These are phyloP conservation scores for Tyto alba DNA, from an alignment of 2,113 vertebrate species.

Conservation along the genomic window DNA sequence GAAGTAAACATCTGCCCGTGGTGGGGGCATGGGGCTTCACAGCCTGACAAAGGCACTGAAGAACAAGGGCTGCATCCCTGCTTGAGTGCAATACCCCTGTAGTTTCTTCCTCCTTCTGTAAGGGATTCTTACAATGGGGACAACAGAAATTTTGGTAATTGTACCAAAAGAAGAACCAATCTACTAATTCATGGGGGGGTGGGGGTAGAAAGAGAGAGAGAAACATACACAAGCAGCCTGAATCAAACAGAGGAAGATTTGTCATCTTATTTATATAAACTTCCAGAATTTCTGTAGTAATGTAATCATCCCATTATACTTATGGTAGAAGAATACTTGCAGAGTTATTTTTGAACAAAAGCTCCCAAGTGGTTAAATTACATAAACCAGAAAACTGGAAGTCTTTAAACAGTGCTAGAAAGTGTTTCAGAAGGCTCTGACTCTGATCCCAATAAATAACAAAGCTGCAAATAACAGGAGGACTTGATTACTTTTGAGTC, in stretches of 20 bases:
- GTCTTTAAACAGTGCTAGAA: background rate
- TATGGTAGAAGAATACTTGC: background rate
- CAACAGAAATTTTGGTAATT: background rate
- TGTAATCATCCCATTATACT: background rate
- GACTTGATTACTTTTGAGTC: background rate
- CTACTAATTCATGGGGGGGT: background rate
- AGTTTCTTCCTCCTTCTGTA: background rate
- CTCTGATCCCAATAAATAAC: background rate
- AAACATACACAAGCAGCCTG: background rate
- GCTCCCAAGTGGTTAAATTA: background rate
- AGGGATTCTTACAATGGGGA: background rate
- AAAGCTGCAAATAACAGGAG: background rate
- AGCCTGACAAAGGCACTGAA: background rate
- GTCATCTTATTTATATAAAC: background rate
- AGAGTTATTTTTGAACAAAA: constrained; percentile 19
- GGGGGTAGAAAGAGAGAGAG: background rate
- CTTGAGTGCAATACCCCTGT: background rate
- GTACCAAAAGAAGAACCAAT: background rate
- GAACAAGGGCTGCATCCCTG: background rate
- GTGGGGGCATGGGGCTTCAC: accelerated
- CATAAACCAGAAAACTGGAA: background rate
- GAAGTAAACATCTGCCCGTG: background rate
- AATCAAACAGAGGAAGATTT: background rate
- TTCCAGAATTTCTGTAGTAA: background rate
- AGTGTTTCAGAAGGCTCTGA: background rate